These are phyloP conservation scores for Myiagra hebetior DNA, from an alignment of 2,113 vertebrate genomes.

Conservation along the genomic window DNA sequence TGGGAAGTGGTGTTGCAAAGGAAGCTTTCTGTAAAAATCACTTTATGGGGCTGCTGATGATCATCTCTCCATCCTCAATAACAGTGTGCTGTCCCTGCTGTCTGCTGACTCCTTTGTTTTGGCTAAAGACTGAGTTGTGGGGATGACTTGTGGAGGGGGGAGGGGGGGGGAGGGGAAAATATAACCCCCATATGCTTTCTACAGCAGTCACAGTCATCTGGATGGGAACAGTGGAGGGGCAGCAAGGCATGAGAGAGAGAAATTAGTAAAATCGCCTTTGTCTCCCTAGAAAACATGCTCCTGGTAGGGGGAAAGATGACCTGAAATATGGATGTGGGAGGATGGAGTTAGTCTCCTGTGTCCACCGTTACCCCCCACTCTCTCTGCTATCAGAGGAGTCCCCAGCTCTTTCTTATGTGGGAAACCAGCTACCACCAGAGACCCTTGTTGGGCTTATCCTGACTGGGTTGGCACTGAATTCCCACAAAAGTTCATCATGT, in stretches of 20 bases:
- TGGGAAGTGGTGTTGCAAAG: not conserved
- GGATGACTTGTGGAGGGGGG: not conserved
- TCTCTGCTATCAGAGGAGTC: not conserved
- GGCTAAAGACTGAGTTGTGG: not conserved
- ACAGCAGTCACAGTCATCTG: not conserved
- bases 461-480: not conserved
- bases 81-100: not conserved
- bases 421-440: not conserved
- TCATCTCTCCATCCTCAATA: not conserved
- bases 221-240: not conserved
- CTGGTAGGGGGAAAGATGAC: not conserved
- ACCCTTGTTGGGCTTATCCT: not conserved
- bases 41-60: not conserved
- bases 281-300: not conserved
- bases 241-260: not conserved
- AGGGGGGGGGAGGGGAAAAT: not conserved
- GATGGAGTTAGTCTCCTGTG: not conserved
- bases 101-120: not conserved
- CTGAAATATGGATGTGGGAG: not conserved
- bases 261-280: not conserved
- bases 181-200: not conserved
- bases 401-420: not conserved
- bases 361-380: not conserved
- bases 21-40: not conserved
- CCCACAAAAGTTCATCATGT: not conserved